phyloP scores from a whole-genome alignment of 2,888 invertebrate species.

The Papilio demoleus region DNA sequence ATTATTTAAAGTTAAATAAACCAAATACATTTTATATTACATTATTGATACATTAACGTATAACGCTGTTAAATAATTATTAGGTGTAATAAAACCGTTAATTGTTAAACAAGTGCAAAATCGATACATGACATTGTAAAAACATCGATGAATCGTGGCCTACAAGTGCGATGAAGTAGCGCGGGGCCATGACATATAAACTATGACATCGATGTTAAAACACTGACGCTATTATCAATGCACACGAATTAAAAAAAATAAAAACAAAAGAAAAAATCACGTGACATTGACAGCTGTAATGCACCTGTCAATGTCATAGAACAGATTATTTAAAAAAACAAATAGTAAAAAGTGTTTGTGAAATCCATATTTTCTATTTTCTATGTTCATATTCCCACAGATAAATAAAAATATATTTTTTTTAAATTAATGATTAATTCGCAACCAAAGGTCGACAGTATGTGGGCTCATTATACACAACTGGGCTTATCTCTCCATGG shows the following conservation, averaged over 20 bases:
- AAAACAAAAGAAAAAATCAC: constrained; percentile 48
- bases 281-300: constrained; percentile 30
- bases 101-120: constrained; percentile 73
- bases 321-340: constrained; percentile 24
- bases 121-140: constrained; percentile 81
- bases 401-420: constrained; percentile 22
- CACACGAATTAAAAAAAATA: constrained; percentile 57
- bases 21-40: neutral
- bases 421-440: constrained; percentile 54
- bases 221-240: constrained; percentile 56
- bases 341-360: neutral
- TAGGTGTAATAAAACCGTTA: constrained; percentile 59
- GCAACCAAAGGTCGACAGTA: constrained; percentile 67
- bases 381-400: constrained; percentile 29
- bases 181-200: constrained; percentile 79
- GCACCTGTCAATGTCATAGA: constrained; percentile 17
- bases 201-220: constrained; percentile 64
- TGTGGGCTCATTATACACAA: constrained; percentile 76
- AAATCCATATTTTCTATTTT: neutral
- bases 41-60: neutral
- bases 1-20: neutral
- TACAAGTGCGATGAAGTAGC: constrained; percentile 80
- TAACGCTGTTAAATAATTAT: constrained; percentile 40
- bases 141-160: constrained; percentile 74
- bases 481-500: constrained; percentile 75